Evolutionary conservation across 2,113 vertebrate genomes (phyloP).

Genomic region (Sakesphorus luctuosus): DNA sequence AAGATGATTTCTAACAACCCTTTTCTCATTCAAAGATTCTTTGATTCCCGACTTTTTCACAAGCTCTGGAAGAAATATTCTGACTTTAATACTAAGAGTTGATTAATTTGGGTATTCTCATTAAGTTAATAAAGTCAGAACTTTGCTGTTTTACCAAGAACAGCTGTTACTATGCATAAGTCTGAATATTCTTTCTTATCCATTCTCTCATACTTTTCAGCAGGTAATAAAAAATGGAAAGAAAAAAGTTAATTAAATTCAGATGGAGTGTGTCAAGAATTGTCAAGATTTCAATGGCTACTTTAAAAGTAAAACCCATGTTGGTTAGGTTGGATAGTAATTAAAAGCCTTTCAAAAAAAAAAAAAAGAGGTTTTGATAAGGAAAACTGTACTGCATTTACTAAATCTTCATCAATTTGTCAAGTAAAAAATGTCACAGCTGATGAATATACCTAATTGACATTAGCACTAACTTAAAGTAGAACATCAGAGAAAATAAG

Average conservation of each 20-base stretch:
- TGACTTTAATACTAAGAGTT: not conserved
- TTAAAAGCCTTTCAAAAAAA: not conserved
- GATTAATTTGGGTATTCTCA: not conserved
- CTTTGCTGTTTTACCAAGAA: not conserved
- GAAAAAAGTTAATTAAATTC: conserved; percentile 53
- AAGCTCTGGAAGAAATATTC: not conserved
- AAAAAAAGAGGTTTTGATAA: not conserved
- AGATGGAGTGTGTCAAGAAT: conserved; percentile 15
- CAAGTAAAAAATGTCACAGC: conserved; percentile 39
- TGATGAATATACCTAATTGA: not conserved
- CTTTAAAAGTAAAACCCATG: conserved; percentile 40
- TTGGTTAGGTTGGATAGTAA: not conserved
- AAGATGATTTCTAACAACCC: not conserved
- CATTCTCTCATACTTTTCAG: not conserved
- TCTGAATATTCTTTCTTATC: not conserved
- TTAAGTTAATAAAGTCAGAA: not conserved
- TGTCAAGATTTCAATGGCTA: conserved; percentile 22
- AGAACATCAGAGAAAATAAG: not conserved
- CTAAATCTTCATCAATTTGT: not conserved
- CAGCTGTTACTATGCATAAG: not conserved
- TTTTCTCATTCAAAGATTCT: not conserved
- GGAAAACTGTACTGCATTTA: not conserved
- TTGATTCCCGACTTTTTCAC: not conserved
- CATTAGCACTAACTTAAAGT: not conserved
- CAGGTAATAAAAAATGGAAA: not conserved